Percentiles rank a stretch among this genome's conserved stretches.
These are phyloP conservation scores for Trissolcus japonicus DNA, from an alignment of 2,888 invertebrate species.

Conservation along the genomic window DNA sequence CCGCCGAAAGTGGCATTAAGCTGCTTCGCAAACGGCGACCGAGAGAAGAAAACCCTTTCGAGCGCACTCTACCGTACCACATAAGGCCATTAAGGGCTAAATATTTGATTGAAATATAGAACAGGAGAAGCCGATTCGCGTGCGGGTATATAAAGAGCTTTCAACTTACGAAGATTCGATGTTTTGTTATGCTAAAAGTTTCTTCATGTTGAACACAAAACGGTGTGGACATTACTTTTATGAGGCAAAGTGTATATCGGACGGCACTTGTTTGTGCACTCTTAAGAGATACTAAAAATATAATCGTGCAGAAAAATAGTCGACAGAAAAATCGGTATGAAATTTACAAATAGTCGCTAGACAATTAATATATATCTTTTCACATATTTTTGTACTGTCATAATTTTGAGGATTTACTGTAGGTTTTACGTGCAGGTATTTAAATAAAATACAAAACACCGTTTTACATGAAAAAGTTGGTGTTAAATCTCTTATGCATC, in stretches of 20 bases:
- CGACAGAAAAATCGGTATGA: too few relatives aligned
- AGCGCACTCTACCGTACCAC: slow-evolving; percentile 60
- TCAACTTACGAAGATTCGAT: slow-evolving; percentile 43
- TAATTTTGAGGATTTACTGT: neutral
- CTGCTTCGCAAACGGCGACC: slow-evolving; percentile 62
- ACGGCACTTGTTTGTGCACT: neutral
- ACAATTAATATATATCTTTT: too few relatives aligned
- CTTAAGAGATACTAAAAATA: neutral
- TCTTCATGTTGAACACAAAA: slow-evolving; percentile 43
- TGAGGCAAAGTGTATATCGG: neutral
- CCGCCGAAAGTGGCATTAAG: slow-evolving; percentile 65
- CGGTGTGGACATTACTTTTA: neutral
- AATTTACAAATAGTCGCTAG: too few relatives aligned
- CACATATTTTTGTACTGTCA: neutral
- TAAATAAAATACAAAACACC: neutral
- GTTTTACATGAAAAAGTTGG: neutral
- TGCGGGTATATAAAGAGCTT: slow-evolving; percentile 65
- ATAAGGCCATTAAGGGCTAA: slow-evolving; percentile 69
- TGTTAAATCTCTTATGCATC: slow-evolving; percentile 1
- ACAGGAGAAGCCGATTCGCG: slow-evolving; percentile 64
- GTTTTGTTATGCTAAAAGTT: slow-evolving; percentile 49
- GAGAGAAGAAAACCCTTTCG: slow-evolving; percentile 60
- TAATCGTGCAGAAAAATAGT: too few relatives aligned
- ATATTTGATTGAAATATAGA: slow-evolving; percentile 72
- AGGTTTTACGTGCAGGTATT: neutral